Evolutionary conservation across 2,113 vertebrate species (phyloP), one percentile per base, ranked within the genome.

Genomic region (Columba livia): DNA sequence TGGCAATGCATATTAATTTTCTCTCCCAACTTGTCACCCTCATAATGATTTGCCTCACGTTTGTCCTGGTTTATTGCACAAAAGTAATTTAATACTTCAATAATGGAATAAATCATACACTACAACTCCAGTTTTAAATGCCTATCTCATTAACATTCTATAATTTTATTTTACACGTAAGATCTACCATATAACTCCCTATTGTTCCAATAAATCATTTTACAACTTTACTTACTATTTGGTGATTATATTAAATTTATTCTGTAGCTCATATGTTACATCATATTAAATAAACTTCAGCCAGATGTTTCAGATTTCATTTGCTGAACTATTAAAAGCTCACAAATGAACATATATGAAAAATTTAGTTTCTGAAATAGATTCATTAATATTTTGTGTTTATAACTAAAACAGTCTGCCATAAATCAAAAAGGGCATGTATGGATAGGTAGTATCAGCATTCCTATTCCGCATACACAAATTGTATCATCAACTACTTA

Each of bases 71-170:
- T 97, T 95, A 94, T 79, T 96, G 28, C 86, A 70, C 75, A 89
- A 95, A 96, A 97, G 50, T 91, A 96, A 96, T 93, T 94, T 88
- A 96, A 82, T 88, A 24, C 62, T 89, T 95, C 91, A 95, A 85
- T 96, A 84, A 97, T 71, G 66, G 42, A 92, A 93, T 91, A 89
- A 77, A 94, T 93, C 61, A 90, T 88, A 79, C 50, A 93, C 29
- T 81, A 48, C 56, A 92, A 93, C 69, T 77, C 36, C 79, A 77
- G 78, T 82, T 89, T 95, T 88, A 97, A 97, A 95, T 84, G 32
- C 38, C 47, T 89, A 94, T 88, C 95, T 97, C 81, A 96, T 98
- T 98, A 97, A 85, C 70, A 93, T 66, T 64, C 88, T 72, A 70
- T 81, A 58, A 93, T 96, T 97, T 97, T 96, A 96, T 95, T 80